phyloP scores from a whole-genome alignment of 2,113 vertebrate species.

The Riparia riparia region DNA sequence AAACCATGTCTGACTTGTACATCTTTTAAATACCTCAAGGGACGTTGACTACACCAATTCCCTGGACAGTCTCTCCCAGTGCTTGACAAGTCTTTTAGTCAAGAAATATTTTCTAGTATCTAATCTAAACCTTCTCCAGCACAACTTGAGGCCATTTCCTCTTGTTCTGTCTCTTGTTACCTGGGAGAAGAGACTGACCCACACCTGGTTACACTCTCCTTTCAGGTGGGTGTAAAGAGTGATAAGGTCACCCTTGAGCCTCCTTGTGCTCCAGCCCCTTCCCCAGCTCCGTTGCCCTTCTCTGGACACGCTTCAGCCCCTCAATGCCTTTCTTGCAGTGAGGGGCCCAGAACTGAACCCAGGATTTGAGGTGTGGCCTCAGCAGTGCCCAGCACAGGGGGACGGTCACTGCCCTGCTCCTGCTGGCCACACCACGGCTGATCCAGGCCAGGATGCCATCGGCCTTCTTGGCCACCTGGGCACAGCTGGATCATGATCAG shows the following conservation, averaged over 20 bases:
- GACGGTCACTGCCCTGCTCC: background rate
- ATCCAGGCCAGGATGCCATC: background rate
- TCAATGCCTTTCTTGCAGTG: background rate
- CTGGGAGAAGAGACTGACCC: accelerated
- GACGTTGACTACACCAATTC: background rate
- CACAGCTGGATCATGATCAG: accelerated
- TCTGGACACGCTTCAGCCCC: background rate
- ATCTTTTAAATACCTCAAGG: background rate
- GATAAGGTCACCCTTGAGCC: background rate
- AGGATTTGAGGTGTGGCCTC: background rate
- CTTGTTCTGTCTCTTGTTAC: accelerated
- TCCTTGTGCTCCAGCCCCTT: background rate
- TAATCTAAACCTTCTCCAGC: background rate
- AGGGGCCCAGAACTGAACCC: background rate
- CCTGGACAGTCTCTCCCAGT: background rate
- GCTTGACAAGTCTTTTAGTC: background rate
- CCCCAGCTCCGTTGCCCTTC: background rate
- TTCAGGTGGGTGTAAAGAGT: accelerated
- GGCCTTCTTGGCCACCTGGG: background rate
- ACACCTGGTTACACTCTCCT: background rate
- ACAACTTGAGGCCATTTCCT: background rate
- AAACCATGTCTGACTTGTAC: background rate
- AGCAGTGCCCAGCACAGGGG: background rate
- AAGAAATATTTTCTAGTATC: background rate
- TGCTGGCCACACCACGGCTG: background rate